Evolutionary conservation across 2,113 vertebrate genomes (phyloP), one percentile per base, ranked within the genome.

Genomic region (Aphyosemion australe): DNA sequence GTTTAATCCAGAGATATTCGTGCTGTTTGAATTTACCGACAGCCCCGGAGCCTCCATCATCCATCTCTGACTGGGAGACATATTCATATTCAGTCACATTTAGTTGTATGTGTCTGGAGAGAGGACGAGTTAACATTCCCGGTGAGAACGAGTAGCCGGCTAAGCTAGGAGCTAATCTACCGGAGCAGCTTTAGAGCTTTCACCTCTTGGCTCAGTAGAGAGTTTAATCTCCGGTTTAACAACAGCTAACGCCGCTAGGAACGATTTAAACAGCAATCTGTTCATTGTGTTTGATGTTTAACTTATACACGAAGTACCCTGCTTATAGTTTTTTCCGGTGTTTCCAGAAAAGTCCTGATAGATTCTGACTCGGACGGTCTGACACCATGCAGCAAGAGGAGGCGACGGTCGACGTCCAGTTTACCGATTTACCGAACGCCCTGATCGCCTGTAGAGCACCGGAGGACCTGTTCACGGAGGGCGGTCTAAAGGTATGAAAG

Each of bases 361-460:
- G 8, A 39, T 39, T 39, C 37, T 10, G 11, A 50, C 2, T 16
- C 13, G 15, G n/a, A 16, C 16, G 21, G 6, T 31, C 15, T 26
- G 51, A 6, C 3, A 53, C 69, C 64, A 91, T 93, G 91, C 90
- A 91, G 80, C 74, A 83, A 49, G 90, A 92, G 72, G 94, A 93
- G 78, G 93, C 92, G 50, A 94, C 94, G 78, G 94, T 95, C 10
- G 89, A 93, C 56, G 94, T 96, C 41, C 92, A 94, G 76, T 91
- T 98, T 68, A 94, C 90, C 12, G 93, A 95, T 19, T 87, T 96
- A 48, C 94, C 95, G 13, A 92, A 93, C 70, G 93, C 95, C 54
- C 92, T 95, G 54, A 95, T 98, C 80, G 95, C 95, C 60, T 97
- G 94, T 64, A 95, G 93, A 86, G 93, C 96, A 14, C 91, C 95